These are phyloP conservation scores for Tethya wilhelma DNA, from an alignment of 37 sponge, comb jelly and placozoan species.

Conservation along the genomic window DNA sequence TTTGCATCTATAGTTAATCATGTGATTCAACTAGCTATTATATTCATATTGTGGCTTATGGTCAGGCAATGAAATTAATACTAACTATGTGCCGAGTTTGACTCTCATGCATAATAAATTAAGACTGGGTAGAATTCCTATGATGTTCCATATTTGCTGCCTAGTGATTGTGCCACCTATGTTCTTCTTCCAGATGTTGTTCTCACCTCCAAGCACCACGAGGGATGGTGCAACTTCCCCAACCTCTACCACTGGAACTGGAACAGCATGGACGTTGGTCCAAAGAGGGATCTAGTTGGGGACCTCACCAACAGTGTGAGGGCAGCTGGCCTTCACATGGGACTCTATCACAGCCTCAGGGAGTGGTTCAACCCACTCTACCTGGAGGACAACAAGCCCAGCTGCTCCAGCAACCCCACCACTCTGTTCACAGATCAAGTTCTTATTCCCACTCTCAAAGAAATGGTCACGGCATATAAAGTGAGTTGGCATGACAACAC, in stretches of 20 bases:
- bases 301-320: constrained; percentile 71
- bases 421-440: constrained; percentile 72
- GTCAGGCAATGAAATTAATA: no score
- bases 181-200: constrained; percentile 70
- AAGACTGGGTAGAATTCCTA: no score
- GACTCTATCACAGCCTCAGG: constrained; percentile 82
- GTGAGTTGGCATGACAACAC: no score
- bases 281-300: constrained; percentile 69
- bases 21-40: no score
- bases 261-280: constrained; percentile 83
- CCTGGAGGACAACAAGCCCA: constrained; percentile 56
- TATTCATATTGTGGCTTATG: no score
- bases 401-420: constrained; percentile 64
- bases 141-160: no score
- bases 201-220: constrained; percentile 85
- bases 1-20: background rate
- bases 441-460: constrained; percentile 66
- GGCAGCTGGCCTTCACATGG: constrained; percentile 67
- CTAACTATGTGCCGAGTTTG: no score
- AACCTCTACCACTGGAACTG: constrained; percentile 79
- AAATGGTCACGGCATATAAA: constrained; percentile 62
- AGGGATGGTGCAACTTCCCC: constrained; percentile 84
- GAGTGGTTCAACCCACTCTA: constrained; percentile 89
- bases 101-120: no score
- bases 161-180: no score